Evolutionary conservation across 1,140 invertebrate genomes (phyloP).

Genomic region (Dinothrombium tinctorium): DNA sequence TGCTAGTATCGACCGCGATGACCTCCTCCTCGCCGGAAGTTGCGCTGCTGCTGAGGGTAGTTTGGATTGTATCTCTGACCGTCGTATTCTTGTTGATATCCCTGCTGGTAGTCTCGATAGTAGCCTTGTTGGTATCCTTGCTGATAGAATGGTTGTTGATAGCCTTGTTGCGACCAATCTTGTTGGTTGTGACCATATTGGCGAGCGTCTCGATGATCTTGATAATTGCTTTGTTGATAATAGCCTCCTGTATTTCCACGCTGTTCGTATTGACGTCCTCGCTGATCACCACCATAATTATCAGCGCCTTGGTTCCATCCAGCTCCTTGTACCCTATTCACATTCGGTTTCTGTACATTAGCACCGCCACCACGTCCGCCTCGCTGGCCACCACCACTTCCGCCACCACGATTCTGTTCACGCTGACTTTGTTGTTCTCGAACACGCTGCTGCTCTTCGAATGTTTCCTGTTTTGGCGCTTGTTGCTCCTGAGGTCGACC

Average conservation of each 20-base stretch:
- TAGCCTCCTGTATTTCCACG: background rate
- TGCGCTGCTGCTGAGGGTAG: background rate
- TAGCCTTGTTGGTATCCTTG: background rate
- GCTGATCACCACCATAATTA: background rate
- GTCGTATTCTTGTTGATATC: background rate
- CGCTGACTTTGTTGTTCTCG: background rate
- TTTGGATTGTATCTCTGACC: background rate
- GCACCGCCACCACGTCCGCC: background rate
- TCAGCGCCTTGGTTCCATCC: background rate
- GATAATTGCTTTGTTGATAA: background rate
- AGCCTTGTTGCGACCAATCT: no score
- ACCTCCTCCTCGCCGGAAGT: background rate
- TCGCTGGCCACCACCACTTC: background rate
- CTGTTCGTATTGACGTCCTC: background rate
- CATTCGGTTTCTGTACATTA: background rate
- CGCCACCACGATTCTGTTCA: background rate
- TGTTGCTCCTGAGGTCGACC: constrained; percentile 8
- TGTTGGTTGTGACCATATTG: background rate
- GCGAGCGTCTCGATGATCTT: background rate
- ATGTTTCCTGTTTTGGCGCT: constrained; percentile 2
- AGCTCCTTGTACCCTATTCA: background rate
- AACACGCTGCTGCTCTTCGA: background rate
- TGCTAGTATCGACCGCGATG: no score
- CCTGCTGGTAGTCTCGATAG: background rate
- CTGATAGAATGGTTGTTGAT: background rate